These are phyloP conservation scores for Stegostoma tigrinum DNA, from an alignment of 2,113 vertebrate genomes.

Conservation along the genomic window DNA sequence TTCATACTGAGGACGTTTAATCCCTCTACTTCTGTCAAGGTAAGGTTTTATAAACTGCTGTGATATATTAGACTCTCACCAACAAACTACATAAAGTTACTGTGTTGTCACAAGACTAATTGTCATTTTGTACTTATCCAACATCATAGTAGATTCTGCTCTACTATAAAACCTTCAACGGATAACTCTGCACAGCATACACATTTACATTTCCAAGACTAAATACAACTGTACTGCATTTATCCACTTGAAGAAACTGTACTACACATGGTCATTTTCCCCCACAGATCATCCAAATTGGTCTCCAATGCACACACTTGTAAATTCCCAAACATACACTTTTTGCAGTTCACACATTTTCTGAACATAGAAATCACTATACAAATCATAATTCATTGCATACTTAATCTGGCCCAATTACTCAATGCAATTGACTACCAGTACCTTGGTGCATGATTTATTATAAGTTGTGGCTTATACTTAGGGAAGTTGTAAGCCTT, in stretches of 20 bases:
- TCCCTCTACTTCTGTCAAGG: neutral
- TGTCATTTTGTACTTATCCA: neutral
- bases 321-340: neutral
- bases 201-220: neutral
- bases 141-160: neutral
- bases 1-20: neutral
- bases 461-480: conserved; percentile 87
- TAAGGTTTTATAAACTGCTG: neutral
- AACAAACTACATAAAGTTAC: neutral
- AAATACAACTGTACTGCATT: neutral
- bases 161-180: neutral
- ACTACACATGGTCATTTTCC: neutral
- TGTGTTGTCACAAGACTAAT: too few relatives aligned
- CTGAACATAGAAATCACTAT: neutral
- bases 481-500: conserved; percentile 97
- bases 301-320: neutral
- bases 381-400: neutral
- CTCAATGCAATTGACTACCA: neutral
- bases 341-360: neutral
- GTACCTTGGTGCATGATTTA: conserved; percentile 96
- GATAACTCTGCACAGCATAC: neutral
- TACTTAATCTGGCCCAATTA: too few relatives aligned
- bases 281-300: neutral
- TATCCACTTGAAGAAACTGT: neutral
- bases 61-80: neutral